These are phyloP conservation scores for Peribatodes rhomboidaria DNA, from an alignment of 2,888 invertebrate genomes.

Conservation along the genomic window DNA sequence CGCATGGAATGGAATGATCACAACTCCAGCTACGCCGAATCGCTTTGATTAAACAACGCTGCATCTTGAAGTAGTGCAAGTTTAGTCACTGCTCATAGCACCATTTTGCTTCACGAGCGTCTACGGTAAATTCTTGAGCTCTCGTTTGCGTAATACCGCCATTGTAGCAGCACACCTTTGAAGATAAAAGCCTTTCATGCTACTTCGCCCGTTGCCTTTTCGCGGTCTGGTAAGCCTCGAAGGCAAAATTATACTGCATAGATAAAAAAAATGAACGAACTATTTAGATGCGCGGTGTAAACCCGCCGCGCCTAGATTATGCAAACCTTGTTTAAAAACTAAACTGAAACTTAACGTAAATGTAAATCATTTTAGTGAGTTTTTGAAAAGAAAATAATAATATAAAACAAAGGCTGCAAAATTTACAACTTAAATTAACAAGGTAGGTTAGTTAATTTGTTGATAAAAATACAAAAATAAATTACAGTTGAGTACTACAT, in stretches of 20 bases:
- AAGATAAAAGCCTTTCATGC: slow-evolving; percentile 70
- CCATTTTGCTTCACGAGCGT: slow-evolving; percentile 39
- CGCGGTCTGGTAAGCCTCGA: slow-evolving; percentile 62
- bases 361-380: neutral
- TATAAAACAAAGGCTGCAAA: no score
- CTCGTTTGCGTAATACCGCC: slow-evolving; percentile 72
- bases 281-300: slow-evolving; percentile 27
- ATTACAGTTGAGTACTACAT: no score
- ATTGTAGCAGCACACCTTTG: slow-evolving; percentile 75
- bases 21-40: neutral
- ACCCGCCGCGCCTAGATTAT: slow-evolving; percentile 9
- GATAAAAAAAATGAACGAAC: slow-evolving; percentile 31
- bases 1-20: no score
- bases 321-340: neutral
- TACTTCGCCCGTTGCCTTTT: slow-evolving; percentile 64
- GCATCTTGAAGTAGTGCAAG: neutral
- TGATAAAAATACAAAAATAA: no score
- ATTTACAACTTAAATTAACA: no score
- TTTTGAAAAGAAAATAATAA: neutral
- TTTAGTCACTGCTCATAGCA: slow-evolving; percentile 18
- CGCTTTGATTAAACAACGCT: neutral
- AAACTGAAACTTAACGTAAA: neutral
- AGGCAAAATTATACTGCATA: slow-evolving; percentile 40
- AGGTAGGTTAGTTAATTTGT: no score
- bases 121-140: slow-evolving; percentile 68